Base-by-base conservation (phyloP, 2,113 vertebrate genomes). In the Proteles cristata region DNA sequence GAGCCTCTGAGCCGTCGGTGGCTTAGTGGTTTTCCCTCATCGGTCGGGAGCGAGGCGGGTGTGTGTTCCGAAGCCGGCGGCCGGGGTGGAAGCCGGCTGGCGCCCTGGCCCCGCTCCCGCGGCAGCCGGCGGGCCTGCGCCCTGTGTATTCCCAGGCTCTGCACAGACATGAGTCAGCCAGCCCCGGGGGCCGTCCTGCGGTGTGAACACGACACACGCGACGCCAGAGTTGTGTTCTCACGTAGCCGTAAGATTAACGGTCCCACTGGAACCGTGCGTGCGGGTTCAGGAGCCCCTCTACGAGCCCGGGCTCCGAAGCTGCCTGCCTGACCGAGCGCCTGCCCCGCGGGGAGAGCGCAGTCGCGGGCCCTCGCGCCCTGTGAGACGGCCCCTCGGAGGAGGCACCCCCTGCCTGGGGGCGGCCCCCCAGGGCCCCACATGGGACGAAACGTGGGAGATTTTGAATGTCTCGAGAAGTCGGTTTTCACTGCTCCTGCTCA, bases 171-270 rank as follows among this genome's bases (percentile, higher is more conserved):
- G 53, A 11, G 25, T 21, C 33, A 28, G 87, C 53, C 33, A 14
- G 69, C 45, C 15, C 0, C 1, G 11, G 15, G 10, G 50, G 26
- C 73, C 5, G 61, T 6, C n/a, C 50, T 25, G 16, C 7, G 7
- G 19, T 4, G 55, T 5, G 68, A 7, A 4, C 4, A 2, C 2
- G 2, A 15, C 1, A 39, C 2, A 4, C 35, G 0, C 1, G 1
- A 7, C 53, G 1, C 31, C 7, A 10, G 21, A 0, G 23, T 45
- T 69, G 45, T 2, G 17, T 53, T 14, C 28, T 11, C 6, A 12
- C 12, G 7, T 1, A 9, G 35, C 45, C 33, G 26, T 10, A 21
- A 10, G 5, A 11, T 33, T 9, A 66, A 35, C 4, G 3, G 45
- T 35, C 45, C 61, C 33, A 25, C 16, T 17, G 21, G 66, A 35